These are phyloP conservation scores for Prochilodus magdalenae DNA, from an alignment of 2,113 vertebrate genomes.

Conservation along the genomic window DNA sequence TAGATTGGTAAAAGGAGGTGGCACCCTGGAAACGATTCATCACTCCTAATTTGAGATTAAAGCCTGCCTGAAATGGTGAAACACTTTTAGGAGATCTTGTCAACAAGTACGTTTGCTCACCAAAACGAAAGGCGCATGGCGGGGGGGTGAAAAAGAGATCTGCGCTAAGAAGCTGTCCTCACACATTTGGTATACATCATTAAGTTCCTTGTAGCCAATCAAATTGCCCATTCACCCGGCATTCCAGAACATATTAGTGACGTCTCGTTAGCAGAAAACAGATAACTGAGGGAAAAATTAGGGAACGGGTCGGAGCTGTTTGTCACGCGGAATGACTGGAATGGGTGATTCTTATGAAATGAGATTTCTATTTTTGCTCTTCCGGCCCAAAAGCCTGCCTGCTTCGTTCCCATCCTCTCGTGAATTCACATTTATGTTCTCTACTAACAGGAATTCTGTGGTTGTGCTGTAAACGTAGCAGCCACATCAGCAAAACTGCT, in stretches of 20 bases:
- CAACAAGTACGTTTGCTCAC: constrained; percentile 76
- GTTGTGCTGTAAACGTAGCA: background rate
- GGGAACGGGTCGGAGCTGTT: constrained; percentile 71
- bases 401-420: too few species aligned
- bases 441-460: background rate
- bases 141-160: constrained; percentile 3
- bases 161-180: constrained; percentile 74
- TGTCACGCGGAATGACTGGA: constrained; percentile 65
- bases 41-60: constrained; percentile 71
- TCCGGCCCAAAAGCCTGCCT: background rate
- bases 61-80: constrained; percentile 70
- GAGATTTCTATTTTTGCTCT: constrained; percentile 53
- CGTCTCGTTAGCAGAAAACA: constrained; percentile 80
- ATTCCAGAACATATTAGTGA: constrained; percentile 83
- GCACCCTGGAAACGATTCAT: constrained; percentile 68
- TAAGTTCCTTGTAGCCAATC: constrained; percentile 77
- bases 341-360: constrained; percentile 68
- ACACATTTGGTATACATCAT: constrained; percentile 81
- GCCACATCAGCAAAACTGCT: background rate
- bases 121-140: constrained; percentile 63
- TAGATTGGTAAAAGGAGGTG: constrained; percentile 70
- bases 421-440: constrained; percentile 7
- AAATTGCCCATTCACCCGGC: constrained; percentile 74
- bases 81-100: constrained; percentile 73
- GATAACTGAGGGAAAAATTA: constrained; percentile 75